Conservation (phyloP, 2,888 invertebrate genomes). For the Stenichneumon culpator region DNA sequence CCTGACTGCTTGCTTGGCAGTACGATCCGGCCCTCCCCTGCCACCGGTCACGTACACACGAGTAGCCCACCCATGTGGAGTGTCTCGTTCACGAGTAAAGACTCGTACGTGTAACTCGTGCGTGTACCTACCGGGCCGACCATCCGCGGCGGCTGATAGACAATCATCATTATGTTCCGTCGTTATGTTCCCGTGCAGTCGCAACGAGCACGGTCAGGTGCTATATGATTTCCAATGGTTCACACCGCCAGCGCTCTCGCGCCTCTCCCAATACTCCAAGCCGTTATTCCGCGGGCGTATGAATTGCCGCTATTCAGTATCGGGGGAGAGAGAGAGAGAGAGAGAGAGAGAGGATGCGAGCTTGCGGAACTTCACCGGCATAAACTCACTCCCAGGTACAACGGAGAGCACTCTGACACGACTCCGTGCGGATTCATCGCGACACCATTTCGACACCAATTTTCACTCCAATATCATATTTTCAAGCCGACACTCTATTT, state of each 20-base stretch:
- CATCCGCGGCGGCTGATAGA: slow-evolving; percentile 75
- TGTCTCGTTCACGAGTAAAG: slow-evolving; percentile 22
- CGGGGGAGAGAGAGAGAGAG: slow-evolving; percentile 49
- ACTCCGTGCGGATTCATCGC: slow-evolving; percentile 48
- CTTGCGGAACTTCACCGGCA: slow-evolving; percentile 40
- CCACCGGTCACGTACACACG: slow-evolving; percentile 57
- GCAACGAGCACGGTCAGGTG: slow-evolving; percentile 56
- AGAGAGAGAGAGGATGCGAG: slow-evolving; percentile 7
- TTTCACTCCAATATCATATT: slow-evolving; percentile 65
- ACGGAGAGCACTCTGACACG: slow-evolving; percentile 37
- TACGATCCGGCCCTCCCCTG: slow-evolving; percentile 26
- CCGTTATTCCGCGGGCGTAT: slow-evolving; percentile 66
- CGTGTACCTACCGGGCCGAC: slow-evolving; percentile 41
- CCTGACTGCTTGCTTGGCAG: slow-evolving; percentile 36
- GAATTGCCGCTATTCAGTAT: slow-evolving; percentile 47
- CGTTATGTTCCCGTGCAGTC: slow-evolving; percentile 72
- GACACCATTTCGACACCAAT: slow-evolving; percentile 61
- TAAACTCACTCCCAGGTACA: slow-evolving; percentile 56
- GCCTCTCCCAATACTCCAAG: slow-evolving; percentile 63
- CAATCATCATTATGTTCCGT: slow-evolving; percentile 76
- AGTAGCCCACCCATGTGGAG: background rate
- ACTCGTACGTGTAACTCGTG: background rate
- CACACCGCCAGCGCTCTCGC: slow-evolving; percentile 30
- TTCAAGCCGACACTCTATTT: slow-evolving; percentile 55
- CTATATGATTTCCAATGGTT: slow-evolving; percentile 70